Evolutionary conservation across 2,888 invertebrate genomes (phyloP).

Genomic region (Conomelus anceps): DNA sequence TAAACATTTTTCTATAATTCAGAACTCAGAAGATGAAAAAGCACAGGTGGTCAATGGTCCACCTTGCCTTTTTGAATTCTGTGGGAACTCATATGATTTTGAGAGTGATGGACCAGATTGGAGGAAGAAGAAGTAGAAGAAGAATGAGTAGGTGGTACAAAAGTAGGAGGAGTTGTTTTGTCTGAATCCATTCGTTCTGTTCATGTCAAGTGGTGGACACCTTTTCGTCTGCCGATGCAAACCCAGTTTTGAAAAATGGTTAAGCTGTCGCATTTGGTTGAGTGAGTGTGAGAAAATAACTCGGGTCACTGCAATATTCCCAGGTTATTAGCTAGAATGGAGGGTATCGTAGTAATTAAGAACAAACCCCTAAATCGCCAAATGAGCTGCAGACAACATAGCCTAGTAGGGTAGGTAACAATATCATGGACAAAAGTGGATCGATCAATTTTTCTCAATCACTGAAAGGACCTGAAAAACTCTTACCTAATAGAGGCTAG

Average conservation of each 20-base stretch:
- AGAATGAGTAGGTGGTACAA: neutral
- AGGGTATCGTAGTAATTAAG: neutral
- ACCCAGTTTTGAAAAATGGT: neutral
- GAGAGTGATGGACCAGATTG: neutral
- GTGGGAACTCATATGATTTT: neutral
- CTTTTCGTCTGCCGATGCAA: neutral
- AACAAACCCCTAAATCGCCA: neutral
- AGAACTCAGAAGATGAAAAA: neutral
- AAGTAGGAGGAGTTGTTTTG: neutral
- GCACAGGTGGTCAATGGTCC: neutral
- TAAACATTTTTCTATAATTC: neutral
- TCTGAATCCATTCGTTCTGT: neutral
- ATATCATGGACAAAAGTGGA: too few relatives aligned
- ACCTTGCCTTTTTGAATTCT: neutral
- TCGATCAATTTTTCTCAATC: too few relatives aligned
- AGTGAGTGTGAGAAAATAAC: neutral
- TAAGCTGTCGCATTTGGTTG: neutral
- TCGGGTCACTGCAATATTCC: neutral
- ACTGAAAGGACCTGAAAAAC: too few relatives aligned
- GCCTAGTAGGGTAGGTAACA: too few relatives aligned
- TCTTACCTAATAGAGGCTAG: too few relatives aligned
- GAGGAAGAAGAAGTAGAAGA: neutral
- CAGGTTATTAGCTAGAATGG: neutral
- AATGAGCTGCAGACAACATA: neutral
- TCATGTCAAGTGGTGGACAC: neutral